Evolutionary conservation across 37 sponge, comb jelly and placozoan species (phyloP), one percentile per base, ranked within the genome.

Genomic region (Diacarnus erythraeanus): DNA sequence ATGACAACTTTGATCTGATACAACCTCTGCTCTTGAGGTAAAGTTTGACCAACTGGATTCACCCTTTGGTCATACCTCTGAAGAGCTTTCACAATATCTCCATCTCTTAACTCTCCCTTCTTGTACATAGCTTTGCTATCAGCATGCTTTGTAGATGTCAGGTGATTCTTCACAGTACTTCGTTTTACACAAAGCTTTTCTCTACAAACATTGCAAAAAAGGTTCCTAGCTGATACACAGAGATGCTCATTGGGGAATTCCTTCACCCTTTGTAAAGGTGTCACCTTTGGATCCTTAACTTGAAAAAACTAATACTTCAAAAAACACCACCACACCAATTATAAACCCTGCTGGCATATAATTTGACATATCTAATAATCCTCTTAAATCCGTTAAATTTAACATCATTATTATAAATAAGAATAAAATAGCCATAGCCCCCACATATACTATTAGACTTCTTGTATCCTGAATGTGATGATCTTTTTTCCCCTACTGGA

Each of bases 1-100:
- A 65, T 83, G 65, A 83, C 75, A 27, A 83, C 86, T 51, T 78
- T 77, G 1, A 85, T 79, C 4, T 67, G 72, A 42, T 71, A 85
- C 30, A 85, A 73, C 42, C 74, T 74, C 79, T 85, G 86, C 33
- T 78, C 42, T 56, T 63, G 67, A 40, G 84, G 84, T 12, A 84
- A 63, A 23, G 86, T 85, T 40, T 85, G 76, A 33, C 79, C 86
- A 25, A 57, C 30, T 59, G 61, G 66, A 33, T 85, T 78, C 8
- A 59, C 38, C 42, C 58, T 66, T 40, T 77, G 38, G 66, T 85
- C 74, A 67, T 85, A 39, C 64, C 63, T 47, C n/a, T 29, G 29
- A 30, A 85, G 59, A 29, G 74, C 34, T 39, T 71, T 27, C 31
- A 75, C 79, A 35, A 85, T 85, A 31, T 76, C 77, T 38, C 22